Evolutionary conservation across 1,140 invertebrate species (phyloP), one percentile per base, ranked within the genome.

Genomic region (Camponotus pennsylvanicus): DNA sequence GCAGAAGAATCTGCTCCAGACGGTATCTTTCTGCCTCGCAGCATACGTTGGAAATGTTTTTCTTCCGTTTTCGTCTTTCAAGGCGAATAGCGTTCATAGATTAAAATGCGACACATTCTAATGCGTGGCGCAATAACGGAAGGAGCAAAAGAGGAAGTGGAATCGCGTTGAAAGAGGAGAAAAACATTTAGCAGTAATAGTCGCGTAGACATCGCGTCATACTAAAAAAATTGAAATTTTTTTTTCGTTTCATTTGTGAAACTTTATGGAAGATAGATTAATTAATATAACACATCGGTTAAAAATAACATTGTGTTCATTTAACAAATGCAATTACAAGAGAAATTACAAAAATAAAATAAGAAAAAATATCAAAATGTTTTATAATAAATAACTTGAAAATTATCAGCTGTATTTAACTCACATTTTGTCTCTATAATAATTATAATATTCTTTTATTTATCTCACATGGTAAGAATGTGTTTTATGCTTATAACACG

Each of bases 1-100:
- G 69, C 55, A 73, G 79, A 83, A 83, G 37, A 73, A 83, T 73
- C 67, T 71, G 52, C 45, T 42, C n/a, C 78, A 45, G 67, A 71
- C 78, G 15, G 18, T n/a, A 18, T 37, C 11, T 32, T 83, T 73
- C 40, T 34, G 18, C 55, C n/a, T 37, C 55, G 27, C 2, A 42
- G 61, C 27, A 71, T 61, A 73, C 27, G 52, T 21, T 37, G 32
- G 34, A 32, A 45, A 71, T 73, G 21, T 34, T 73, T 83, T 61
- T 61, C 32, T 9, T 18, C 27, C 18, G 55, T 21, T 73, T 57
- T 11, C 21, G 34, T 71, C 52, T 59, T 59, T 49, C 37, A 71
- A 27, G 21, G 21, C 27, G 21, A 83, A 63, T 83, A 27, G 8
- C 27, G n/a, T 83, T 83, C 73, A 73, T 61, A 83, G 79, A 83